Conservation (phyloP, 2,797 vertebrate genomes). For the Acrossocheilus fasciatus region DNA sequence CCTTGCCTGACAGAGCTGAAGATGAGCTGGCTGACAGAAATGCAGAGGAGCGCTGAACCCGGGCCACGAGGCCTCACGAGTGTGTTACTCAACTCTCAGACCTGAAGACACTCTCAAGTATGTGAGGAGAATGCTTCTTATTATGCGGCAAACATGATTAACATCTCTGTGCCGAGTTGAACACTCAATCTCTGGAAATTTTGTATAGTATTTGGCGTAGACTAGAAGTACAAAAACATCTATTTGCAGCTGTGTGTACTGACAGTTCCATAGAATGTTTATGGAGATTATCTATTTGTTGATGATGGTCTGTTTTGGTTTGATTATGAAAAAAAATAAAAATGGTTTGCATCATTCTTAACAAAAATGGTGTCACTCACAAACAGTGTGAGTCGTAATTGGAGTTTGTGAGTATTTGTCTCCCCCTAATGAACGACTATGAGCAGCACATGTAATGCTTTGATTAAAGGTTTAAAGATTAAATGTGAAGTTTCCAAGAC, state of each 20-base stretch:
- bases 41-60: conserved; percentile 26
- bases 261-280: background rate
- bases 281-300: background rate
- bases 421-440: conserved; percentile 29
- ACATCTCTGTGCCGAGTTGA: background rate
- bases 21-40: conserved; percentile 23
- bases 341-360: background rate
- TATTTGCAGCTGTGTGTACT: background rate
- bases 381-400: background rate
- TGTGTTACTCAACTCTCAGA: conserved; percentile 24
- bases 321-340: background rate
- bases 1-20: background rate
- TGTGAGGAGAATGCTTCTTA: conserved; percentile 19
- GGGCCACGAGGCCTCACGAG: conserved; percentile 7
- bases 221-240: background rate
- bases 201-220: background rate
- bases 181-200: background rate
- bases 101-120: conserved; percentile 13
- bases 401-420: conserved; percentile 38
- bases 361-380: background rate
- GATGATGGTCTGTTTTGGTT: background rate
- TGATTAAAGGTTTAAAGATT: background rate
- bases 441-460: conserved; percentile 2
- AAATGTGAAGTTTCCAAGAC: background rate
- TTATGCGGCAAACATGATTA: background rate